These are phyloP conservation scores for Vidua chalybeata DNA, from an alignment of 2,113 vertebrate species.

Conservation along the genomic window DNA sequence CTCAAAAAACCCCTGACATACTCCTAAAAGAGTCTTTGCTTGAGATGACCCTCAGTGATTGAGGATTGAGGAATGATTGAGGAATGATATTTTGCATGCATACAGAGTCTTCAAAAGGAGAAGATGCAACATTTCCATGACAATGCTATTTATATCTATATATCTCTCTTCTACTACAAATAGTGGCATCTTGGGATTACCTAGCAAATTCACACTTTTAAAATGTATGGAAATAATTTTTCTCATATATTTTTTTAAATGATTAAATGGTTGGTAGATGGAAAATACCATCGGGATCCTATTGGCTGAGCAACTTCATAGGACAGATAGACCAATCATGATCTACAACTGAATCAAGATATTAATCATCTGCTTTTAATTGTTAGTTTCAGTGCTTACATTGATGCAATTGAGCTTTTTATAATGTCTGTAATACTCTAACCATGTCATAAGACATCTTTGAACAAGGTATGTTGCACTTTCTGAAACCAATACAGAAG, in stretches of 20 bases:
- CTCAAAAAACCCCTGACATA: neutral
- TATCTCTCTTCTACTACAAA: neutral
- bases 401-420: neutral
- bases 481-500: neutral
- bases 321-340: neutral
- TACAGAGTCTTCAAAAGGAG: neutral
- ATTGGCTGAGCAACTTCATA: neutral
- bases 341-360: neutral
- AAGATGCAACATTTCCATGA: neutral
- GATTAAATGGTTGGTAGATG: neutral
- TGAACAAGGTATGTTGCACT: neutral
- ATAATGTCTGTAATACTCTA: neutral
- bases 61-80: neutral
- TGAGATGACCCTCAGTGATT: neutral
- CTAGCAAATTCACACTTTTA: neutral
- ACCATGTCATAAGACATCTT: neutral
- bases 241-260: neutral
- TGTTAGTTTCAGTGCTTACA: slow-evolving; percentile 16
- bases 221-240: neutral
- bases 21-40: neutral
- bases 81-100: neutral
- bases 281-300: neutral
- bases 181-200: neutral
- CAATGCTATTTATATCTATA: neutral
- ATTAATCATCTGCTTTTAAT: slow-evolving; percentile 39